Evolutionary conservation across 2,797 vertebrate species (phyloP), one percentile per base, ranked within the genome.

Genomic region (Distichodus sexfasciatus): DNA sequence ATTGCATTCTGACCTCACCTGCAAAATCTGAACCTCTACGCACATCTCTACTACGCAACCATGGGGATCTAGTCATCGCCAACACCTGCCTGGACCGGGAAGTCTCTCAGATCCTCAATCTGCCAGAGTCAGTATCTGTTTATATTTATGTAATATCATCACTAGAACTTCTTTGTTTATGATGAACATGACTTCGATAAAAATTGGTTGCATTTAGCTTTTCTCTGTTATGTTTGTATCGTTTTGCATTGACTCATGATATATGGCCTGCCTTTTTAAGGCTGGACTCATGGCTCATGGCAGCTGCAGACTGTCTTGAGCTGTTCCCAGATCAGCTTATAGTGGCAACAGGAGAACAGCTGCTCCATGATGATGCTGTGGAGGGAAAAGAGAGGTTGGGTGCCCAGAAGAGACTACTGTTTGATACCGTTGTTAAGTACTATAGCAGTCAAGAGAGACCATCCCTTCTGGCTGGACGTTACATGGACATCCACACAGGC

Each of bases 81-180:
- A 96, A 96, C 80, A 94, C 87, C 24, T 95, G 88, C 59, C 83
- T 94, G 79, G 94, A 95, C 46, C 89, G 93, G 83, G 89, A 94
- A 60, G 79, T 94, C 70, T 83, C 78, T 0, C 81, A 88, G 61
- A 76, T 81, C 43, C 87, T 96, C 66, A 87, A 87, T 69, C 80
- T 94, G 21, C 88, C 87, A 0, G 76, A 91, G 93, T 95, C 74
- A 90, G 93, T 92, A 57, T 53, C 64, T 12, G 15, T 3, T 46
- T 9, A 6, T 12, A 24, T 41, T n/a, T n/a, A n/a, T n/a, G n/a
- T n/a, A n/a, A n/a, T n/a, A n/a, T n/a, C n/a, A n/a, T n/a, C n/a
- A n/a, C n/a, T n/a, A n/a, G n/a, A n/a, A n/a, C n/a, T n/a, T n/a
- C n/a, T n/a, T n/a, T n/a, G n/a, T n/a, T n/a, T n/a, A n/a, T n/a